A percentile compares a stretch with the other conserved stretches of the same genome.
phyloP scores from a whole-genome alignment of 2,888 invertebrate genomes.

The Agrypnus murinus region DNA sequence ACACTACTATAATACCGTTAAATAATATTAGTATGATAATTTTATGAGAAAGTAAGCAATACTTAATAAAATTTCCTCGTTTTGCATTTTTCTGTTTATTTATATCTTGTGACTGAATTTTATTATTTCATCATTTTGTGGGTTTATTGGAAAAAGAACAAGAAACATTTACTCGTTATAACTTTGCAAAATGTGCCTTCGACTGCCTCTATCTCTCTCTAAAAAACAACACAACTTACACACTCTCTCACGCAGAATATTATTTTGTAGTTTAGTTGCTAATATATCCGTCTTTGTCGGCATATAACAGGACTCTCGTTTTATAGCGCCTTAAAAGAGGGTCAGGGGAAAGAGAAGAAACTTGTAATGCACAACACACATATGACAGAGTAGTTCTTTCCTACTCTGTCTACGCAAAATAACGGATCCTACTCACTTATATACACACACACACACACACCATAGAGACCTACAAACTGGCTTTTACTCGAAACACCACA shows the following conservation, averaged over 20 bases:
- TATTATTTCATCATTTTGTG: conserved; percentile 22
- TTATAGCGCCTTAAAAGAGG: not conserved
- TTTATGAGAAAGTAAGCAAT: conserved; percentile 33
- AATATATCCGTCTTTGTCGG: conserved; percentile 33
- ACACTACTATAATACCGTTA: conserved; percentile 4
- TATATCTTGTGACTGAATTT: conserved; percentile 6
- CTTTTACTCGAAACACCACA: conserved; percentile 7
- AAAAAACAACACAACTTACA: conserved; percentile 23
- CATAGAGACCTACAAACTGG: conserved; percentile 28
- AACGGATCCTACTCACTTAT: conserved; percentile 15
- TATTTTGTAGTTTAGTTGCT: conserved; percentile 19
- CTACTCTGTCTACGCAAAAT: conserved; percentile 39
- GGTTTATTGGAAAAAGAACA: conserved; percentile 22
- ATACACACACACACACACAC: no score
- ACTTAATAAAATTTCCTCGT: conserved; percentile 14
- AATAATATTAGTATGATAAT: conserved; percentile 21
- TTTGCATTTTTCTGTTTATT: conserved; percentile 16
- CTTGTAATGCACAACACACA: conserved; percentile 12
- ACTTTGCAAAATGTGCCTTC: conserved; percentile 24
- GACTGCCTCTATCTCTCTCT: not conserved
- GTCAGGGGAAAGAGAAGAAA: conserved; percentile 3
- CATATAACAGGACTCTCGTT: conserved; percentile 23
- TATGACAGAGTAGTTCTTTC: conserved; percentile 20
- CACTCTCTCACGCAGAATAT: conserved; percentile 26
- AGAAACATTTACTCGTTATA: conserved; percentile 23